Percentiles rank a stretch among this genome's conserved stretches.
These are phyloP conservation scores for Apodemus speciosus DNA, from an alignment of 2,113 vertebrate genomes.

Conservation along the genomic window DNA sequence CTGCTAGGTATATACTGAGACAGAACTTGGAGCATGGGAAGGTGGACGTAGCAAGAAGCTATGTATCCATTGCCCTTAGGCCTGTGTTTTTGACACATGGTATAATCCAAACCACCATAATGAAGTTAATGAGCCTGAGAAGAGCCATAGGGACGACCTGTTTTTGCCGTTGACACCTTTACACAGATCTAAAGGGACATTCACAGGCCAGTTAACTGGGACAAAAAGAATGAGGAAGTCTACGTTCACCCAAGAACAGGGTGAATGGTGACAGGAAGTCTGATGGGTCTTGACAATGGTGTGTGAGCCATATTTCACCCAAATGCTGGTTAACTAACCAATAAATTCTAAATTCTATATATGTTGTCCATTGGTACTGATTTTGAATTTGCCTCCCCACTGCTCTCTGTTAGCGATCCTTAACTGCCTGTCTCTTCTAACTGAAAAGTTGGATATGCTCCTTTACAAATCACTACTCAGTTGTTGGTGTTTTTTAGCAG, in stretches of 20 bases:
- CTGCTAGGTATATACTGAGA: background rate
- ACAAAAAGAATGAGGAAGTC: background rate
- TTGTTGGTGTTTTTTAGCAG: background rate
- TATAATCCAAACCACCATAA: background rate
- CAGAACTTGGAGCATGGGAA: background rate
- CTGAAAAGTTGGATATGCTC: background rate
- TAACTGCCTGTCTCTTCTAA: background rate
- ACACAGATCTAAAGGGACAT: background rate
- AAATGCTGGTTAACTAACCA: background rate
- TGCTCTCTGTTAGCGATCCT: background rate
- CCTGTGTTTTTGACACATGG: background rate
- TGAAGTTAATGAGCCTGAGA: conserved; percentile 9
- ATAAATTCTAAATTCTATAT: background rate
- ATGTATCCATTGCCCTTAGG: background rate
- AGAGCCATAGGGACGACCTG: background rate
- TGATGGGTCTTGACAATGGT: background rate
- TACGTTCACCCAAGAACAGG: background rate
- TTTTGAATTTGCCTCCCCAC: background rate
- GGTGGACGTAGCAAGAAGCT: background rate
- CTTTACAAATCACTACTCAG: background rate
- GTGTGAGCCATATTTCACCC: background rate
- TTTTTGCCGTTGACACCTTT: background rate
- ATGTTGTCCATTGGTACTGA: background rate
- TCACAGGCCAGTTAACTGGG: background rate
- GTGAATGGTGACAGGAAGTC: background rate